Evolutionary conservation across 1,140 invertebrate species (phyloP), one percentile per base, ranked within the genome.

Genomic region (Bombus terrestris): DNA sequence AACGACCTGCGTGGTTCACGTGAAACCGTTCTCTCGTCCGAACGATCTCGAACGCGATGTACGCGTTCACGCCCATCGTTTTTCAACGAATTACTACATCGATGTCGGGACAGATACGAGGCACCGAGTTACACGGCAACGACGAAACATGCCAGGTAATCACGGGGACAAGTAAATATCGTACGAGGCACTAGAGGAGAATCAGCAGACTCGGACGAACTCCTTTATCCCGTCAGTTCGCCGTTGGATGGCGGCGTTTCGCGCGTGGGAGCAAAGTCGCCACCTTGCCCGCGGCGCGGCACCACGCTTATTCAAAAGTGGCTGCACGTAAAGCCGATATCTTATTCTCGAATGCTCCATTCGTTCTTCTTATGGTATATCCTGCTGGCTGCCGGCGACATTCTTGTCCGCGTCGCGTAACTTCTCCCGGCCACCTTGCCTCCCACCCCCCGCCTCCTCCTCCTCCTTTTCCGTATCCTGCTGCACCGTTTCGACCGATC

Each of bases 261-360:
- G 47, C 76, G 83, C 83, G 88, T 88, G 86, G 83, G 88, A 90
- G 88, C 81, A 47, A 84, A 82, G 71, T 86, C 85, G 87, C 83
- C 85, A 89, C 86, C 89, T 90, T 87, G 87, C 87, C 83, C 80
- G 90, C 83, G 84, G 85, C 88, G 76, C 73, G 87, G 86, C 79
- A 80, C 75, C 76, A 28, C 90, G 87, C 89, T 88, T 88, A 86
- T 91, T 93, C 87, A 94, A 93, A 94, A 94, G 92, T 93, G 88
- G 77, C 91, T 89, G 92, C 91, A 91, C 92, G 90, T 93, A 94
- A 93, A 93, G 92, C 91, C 93, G 94, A 95, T 95, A 95, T 95
- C 94, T 95, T 95, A 95, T 94, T 95, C 94, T 93, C 90, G 91
- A 93, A 92, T 92, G 93, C 93, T 94, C 92, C 94, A 93, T 94